Percentiles rank a stretch among this genome's conserved stretches.
Evolutionary conservation across 1,140 invertebrate genomes (phyloP).

Genomic region (Capitella teleta): DNA sequence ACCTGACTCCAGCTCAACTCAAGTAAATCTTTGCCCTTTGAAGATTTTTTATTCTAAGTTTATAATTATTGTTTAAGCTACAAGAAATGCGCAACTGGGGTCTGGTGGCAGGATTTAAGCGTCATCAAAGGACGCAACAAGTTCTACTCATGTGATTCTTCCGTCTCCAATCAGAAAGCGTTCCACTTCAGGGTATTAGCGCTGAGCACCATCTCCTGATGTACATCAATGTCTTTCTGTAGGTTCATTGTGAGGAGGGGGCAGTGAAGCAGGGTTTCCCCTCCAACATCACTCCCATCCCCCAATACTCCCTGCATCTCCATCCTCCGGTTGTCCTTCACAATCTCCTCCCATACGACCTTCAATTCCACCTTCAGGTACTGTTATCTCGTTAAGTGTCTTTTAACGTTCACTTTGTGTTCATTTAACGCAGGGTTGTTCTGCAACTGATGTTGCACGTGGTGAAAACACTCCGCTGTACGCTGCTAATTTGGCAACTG

Average conservation of each 20-base stretch:
- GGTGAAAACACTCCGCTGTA: conserved; percentile 60
- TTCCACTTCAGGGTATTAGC: conserved; percentile 39
- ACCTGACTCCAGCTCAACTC: conserved; percentile 60
- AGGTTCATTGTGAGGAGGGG: conserved; percentile 46
- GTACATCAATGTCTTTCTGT: conserved; percentile 13
- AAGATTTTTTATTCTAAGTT: too few species aligned
- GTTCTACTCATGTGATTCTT: conserved; percentile 28
- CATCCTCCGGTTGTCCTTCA: conserved; percentile 61
- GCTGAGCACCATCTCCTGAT: too few species aligned
- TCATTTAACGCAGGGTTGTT: too few species aligned
- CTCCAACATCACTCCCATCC: conserved; percentile 44
- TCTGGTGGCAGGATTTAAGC: conserved; percentile 71
- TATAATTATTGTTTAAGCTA: conserved; percentile 52
- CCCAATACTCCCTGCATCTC: conserved; percentile 61
- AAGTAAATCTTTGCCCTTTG: too few species aligned
- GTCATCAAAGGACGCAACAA: conserved; percentile 44
- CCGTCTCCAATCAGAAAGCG: conserved; percentile 21
- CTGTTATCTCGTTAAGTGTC: too few species aligned
- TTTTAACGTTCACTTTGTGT: too few species aligned
- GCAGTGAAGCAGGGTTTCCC: conserved; percentile 33
- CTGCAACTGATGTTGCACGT: too few species aligned
- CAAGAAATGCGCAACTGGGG: conserved; percentile 55
- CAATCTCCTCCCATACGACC: conserved; percentile 56
- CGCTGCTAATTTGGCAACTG: conserved; percentile 46
- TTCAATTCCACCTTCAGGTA: conserved; percentile 35